Base-by-base conservation (phyloP, 2,888 invertebrate genomes). In the Lepidocyrtinus sp. region DNA sequence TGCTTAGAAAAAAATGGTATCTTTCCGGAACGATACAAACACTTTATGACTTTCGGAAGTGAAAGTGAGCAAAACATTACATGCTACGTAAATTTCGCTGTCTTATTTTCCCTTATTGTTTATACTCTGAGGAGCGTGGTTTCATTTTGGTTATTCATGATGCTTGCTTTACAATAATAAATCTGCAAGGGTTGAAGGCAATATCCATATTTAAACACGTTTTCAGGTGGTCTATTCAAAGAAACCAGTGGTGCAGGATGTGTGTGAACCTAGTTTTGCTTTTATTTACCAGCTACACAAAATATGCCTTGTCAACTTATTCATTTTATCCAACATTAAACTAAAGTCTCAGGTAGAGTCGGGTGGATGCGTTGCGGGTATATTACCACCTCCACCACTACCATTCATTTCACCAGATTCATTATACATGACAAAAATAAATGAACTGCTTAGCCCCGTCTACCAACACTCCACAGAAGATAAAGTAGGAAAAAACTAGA, bases 381-480 rank as follows among this genome's bases (percentile, higher is more conserved):
- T 12, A 36, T 36, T 36, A n/a, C 9, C 55, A 17, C 17, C 17
- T 55, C 12, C 36, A 5, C 55, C 3, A 17, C n/a, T 55, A 55
- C 17, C 55, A 9, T 55, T 12, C 36, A 9, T 36, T 12, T 12
- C 12, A 3, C 55, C 3, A 17, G 55, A 55, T 55, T 55, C 55
- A 55, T 55, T 55, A 55, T 55, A 55, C 55, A 55, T 55, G 55
- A 55, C 55, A 55, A 55, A 55, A 55, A 55, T 55, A 55, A 55
- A 55, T 55, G 55, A 55, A 55, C 55, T 55, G 17, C 17, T 55
- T 55, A 55, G 55, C 17, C 17, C 55, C n/a, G n/a, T n/a, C 9
- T 15, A 17, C 55, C 55, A 55, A 55, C 9, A 17, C 17, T 55
- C 9, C 55, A 55, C 55, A 5, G 55, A 55, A 3, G 55, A n/a